Evolutionary conservation across 2,113 vertebrate genomes (phyloP).

Genomic region (Scytalopus superciliaris): DNA sequence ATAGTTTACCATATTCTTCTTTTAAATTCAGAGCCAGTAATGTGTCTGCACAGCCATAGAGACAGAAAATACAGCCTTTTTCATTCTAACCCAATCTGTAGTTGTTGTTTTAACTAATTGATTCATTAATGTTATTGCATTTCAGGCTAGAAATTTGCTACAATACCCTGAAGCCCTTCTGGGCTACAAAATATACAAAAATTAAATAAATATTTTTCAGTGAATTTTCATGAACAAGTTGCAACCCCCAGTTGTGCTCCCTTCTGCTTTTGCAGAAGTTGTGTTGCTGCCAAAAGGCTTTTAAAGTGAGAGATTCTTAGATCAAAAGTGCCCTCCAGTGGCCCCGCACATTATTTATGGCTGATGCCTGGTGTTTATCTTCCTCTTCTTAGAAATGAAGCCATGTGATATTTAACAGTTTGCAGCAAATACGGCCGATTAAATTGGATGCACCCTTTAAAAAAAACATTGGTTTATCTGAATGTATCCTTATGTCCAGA

Average conservation of each 20-base stretch:
- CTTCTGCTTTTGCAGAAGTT: background rate
- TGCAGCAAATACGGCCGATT: background rate
- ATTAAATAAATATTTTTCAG: background rate
- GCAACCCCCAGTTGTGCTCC: background rate
- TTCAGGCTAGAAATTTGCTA: background rate
- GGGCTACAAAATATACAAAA: background rate
- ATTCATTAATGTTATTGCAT: background rate
- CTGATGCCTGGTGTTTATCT: background rate
- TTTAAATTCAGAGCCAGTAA: background rate
- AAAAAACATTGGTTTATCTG: background rate
- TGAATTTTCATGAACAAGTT: background rate
- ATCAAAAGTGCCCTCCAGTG: constrained; percentile 59
- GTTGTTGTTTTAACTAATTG: background rate
- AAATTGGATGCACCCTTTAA: background rate
- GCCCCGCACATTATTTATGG: background rate
- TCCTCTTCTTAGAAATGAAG: background rate
- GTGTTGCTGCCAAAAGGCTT: background rate
- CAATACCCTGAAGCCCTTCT: background rate
- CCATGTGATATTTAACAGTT: background rate
- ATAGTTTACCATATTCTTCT: background rate
- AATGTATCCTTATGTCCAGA: background rate
- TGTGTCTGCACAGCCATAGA: background rate
- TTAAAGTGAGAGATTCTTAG: background rate
- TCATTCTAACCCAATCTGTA: background rate
- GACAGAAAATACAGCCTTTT: background rate